Evolutionary conservation across 1,140 invertebrate species (phyloP), one percentile per base, ranked within the genome.

Genomic region (Heliconius himera): DNA sequence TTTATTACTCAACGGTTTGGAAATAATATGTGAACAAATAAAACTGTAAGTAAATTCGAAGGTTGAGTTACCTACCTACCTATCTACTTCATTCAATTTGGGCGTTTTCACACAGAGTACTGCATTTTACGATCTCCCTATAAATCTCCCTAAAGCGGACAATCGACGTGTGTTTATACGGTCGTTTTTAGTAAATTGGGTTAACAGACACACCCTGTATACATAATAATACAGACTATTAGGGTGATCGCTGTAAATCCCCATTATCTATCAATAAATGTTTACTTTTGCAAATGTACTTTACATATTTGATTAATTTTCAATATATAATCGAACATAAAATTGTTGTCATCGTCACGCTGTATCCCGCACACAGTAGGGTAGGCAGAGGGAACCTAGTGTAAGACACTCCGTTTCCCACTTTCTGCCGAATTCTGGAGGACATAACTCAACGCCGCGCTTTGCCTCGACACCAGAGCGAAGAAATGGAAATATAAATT

Each of bases 161-260:
- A 86, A 87, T 90, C 83, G 84, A 86, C 84, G 84, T 90, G 79
- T 90, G 88, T 92, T 91, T 92, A 89, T 87, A 85, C 83, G 87
- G 88, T 89, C 89, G 86, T 89, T 92, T 88, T 88, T 82, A 82
- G 85, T 87, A 88, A 92, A 92, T 91, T 92, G 88, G 91, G 89
- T 91, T 92, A 91, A 87, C 85, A 85, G 83, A 80, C 85, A 87
- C 86, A 86, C 87, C n/a, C 85, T 88, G 81, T 87, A 70, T 73
- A 77, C 46, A 75, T 77, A 71, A 71, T 74, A 60, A 73, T 70
- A 41, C 49, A 51, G 18, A 22, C 46, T 60, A 36, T 78, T 74
- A 70, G 71, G 54, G 56, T 41, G 74, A 76, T 66, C 74, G 36
- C n/a, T 76, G 70, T 75, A 72, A 54, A 49, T 72, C 29, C 76